phyloP scores from a whole-genome alignment of 2,113 vertebrate genomes.

The Pitta sordida region DNA sequence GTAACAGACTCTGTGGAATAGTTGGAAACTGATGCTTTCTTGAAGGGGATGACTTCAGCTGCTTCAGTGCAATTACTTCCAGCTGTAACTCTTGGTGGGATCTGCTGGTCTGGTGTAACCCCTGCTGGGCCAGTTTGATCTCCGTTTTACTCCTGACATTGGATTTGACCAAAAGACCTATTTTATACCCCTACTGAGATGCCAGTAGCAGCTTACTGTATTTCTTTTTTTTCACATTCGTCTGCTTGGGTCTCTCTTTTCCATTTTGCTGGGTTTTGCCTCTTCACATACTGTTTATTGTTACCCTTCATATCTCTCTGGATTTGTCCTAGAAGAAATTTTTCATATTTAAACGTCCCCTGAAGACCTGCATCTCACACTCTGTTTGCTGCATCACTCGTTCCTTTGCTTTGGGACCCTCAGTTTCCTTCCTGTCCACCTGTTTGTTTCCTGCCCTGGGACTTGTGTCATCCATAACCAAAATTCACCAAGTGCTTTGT shows the following conservation, averaged over 20 bases:
- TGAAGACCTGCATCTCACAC: rapidly evolving
- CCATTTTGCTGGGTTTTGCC: neutral
- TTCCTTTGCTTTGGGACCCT: neutral
- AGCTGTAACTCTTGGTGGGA: neutral
- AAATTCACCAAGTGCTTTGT: neutral
- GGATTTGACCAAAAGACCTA: neutral
- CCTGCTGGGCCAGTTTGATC: neutral
- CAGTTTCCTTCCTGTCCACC: neutral
- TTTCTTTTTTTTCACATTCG: neutral
- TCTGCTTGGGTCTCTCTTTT: neutral
- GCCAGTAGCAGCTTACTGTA: neutral
- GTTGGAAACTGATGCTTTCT: neutral
- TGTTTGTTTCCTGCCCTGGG: neutral
- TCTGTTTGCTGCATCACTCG: neutral
- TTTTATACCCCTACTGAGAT: neutral
- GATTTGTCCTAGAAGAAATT: neutral
- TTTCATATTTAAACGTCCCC: neutral
- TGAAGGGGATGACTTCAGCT: neutral
- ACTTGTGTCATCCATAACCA: neutral
- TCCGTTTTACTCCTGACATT: neutral
- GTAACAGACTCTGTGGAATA: neutral
- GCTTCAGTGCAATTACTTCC: neutral
- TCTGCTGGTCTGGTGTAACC: neutral
- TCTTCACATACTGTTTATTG: neutral
- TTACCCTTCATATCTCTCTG: neutral